These are phyloP conservation scores for Novumbra hubbsi DNA, from an alignment of 2,797 vertebrate genomes.

Conservation along the genomic window DNA sequence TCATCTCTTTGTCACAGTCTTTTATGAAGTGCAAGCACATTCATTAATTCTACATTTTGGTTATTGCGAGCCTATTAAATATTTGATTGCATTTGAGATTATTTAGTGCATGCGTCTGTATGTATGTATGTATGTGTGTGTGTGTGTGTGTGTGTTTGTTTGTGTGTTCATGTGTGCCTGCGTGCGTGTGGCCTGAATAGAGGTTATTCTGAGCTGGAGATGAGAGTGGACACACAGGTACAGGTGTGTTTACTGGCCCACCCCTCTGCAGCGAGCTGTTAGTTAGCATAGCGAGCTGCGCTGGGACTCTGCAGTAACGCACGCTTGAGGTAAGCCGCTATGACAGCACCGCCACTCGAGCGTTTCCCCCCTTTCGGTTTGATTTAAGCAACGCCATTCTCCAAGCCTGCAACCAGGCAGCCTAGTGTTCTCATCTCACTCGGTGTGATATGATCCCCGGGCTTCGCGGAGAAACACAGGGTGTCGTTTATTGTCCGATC, in stretches of 20 bases:
- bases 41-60: neutral
- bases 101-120: neutral
- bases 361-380: constrained; percentile 48
- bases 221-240: constrained; percentile 25
- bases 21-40: neutral
- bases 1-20: neutral
- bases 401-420: constrained; percentile 53
- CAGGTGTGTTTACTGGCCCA: constrained; percentile 39
- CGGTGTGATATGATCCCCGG: constrained; percentile 66
- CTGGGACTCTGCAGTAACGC: constrained; percentile 23
- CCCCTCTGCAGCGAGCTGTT: constrained; percentile 27
- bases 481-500: constrained; percentile 80
- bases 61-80: neutral
- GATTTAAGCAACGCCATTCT: constrained; percentile 60
- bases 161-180: constrained; percentile 24
- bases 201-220: constrained; percentile 16
- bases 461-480: constrained; percentile 59
- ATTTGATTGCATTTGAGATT: neutral
- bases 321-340: constrained; percentile 41
- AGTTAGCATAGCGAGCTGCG: constrained; percentile 41
- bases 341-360: constrained; percentile 52
- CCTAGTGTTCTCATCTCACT: constrained; percentile 59
- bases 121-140: neutral
- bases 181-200: constrained; percentile 30
- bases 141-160: constrained; percentile 12